Conservation (phyloP, 2,888 invertebrate genomes). For the Colletes collaris region DNA sequence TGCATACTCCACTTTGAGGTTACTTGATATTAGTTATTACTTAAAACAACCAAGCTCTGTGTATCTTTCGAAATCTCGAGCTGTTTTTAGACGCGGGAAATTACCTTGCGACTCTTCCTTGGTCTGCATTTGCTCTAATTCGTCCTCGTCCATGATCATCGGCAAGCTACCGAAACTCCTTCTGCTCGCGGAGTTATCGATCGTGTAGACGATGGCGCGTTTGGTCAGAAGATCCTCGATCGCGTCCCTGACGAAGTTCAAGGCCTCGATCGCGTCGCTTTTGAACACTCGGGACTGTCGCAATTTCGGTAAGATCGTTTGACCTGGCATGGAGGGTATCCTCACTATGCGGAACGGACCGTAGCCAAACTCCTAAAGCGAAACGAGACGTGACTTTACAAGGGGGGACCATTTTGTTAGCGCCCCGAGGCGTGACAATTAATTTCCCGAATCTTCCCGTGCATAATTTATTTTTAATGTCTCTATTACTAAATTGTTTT, state of each 20-base stretch:
- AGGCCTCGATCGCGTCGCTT: conserved; percentile 71
- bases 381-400: conserved; percentile 5
- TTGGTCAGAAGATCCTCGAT: conserved; percentile 79
- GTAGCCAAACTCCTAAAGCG: conserved; percentile 77
- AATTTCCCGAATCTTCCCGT: neutral
- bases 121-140: conserved; percentile 70
- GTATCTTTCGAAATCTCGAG: too few species aligned
- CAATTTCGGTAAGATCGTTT: conserved; percentile 74
- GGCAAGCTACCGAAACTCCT: conserved; percentile 70
- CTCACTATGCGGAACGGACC: conserved; percentile 79
- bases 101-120: conserved; percentile 65
- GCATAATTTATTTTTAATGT: too few species aligned
- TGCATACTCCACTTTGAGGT: too few species aligned
- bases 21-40: too few species aligned
- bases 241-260: conserved; percentile 76
- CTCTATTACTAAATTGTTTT: too few species aligned
- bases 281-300: conserved; percentile 69
- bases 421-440: neutral
- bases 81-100: neutral
- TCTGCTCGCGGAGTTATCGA: conserved; percentile 72
- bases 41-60: too few species aligned
- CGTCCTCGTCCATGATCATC: conserved; percentile 79
- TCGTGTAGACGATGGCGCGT: conserved; percentile 79
- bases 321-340: conserved; percentile 73
- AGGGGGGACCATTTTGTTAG: neutral